Evolutionary conservation across 2,113 vertebrate genomes (phyloP).

Genomic region (Rhipidura dahli): DNA sequence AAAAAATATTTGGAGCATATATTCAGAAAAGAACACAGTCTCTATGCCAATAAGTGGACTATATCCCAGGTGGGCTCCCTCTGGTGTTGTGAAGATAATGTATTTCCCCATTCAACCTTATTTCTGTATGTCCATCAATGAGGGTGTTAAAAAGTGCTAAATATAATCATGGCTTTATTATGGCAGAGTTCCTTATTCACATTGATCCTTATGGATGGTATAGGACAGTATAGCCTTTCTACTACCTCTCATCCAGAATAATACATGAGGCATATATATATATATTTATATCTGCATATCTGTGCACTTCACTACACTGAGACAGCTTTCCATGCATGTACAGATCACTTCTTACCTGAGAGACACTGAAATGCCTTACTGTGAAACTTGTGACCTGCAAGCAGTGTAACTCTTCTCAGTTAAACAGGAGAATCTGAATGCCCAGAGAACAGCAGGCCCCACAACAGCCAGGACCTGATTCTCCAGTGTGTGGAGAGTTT

Average conservation of each 20-base stretch:
- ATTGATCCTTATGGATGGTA: background rate
- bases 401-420: background rate
- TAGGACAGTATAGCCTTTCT: background rate
- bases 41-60: background rate
- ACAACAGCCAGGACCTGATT: background rate
- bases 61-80: conserved; percentile 29
- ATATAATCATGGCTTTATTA: background rate
- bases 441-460: background rate
- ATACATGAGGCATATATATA: background rate
- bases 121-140: background rate
- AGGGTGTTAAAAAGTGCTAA: background rate
- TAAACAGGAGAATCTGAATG: background rate
- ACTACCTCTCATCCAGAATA: background rate
- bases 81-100: conserved; percentile 24
- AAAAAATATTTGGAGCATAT: background rate
- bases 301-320: background rate
- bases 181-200: background rate
- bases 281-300: background rate
- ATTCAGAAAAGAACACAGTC: background rate
- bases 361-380: background rate
- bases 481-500: background rate
- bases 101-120: background rate
- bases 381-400: background rate
- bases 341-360: background rate
- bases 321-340: background rate